Evolutionary conservation across 2,888 invertebrate genomes (phyloP).

Genomic region (Argyresthia albistria): DNA sequence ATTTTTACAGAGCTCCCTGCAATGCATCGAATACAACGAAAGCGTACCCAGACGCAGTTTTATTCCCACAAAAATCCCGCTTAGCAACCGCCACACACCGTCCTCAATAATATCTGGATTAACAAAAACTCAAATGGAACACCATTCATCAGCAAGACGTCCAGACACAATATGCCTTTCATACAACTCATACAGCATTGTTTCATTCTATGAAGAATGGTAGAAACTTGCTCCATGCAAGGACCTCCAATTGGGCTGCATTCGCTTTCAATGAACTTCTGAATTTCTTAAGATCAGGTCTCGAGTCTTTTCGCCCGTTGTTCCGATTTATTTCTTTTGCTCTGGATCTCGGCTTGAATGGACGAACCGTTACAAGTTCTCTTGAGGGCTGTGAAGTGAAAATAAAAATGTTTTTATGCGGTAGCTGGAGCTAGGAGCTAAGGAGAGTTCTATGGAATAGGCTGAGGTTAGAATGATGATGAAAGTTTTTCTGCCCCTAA

Average conservation of each 20-base stretch:
- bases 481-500: too few relatives aligned
- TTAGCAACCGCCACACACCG: conserved; percentile 11
- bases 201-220: conserved; percentile 38
- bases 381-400: conserved; percentile 1
- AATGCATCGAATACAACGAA: too few relatives aligned
- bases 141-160: conserved; percentile 25
- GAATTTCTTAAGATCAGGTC: conserved; percentile 36
- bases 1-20: too few relatives aligned
- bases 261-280: conserved; percentile 55
- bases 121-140: conserved; percentile 22
- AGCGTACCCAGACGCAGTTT: too few relatives aligned
- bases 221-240: conserved; percentile 41
- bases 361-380: conserved; percentile 39
- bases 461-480: too few relatives aligned
- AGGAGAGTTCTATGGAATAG: neutral
- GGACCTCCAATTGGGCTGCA: conserved; percentile 40
- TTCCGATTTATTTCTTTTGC: conserved; percentile 22
- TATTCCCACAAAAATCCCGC: neutral
- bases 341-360: conserved; percentile 28
- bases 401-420: neutral
- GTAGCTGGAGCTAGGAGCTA: neutral
- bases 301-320: conserved; percentile 21
- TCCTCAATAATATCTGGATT: conserved; percentile 18
- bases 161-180: conserved; percentile 53
- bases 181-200: conserved; percentile 47